Base-by-base conservation (phyloP, 2,113 vertebrate genomes). In the Recurvirostra avosetta region DNA sequence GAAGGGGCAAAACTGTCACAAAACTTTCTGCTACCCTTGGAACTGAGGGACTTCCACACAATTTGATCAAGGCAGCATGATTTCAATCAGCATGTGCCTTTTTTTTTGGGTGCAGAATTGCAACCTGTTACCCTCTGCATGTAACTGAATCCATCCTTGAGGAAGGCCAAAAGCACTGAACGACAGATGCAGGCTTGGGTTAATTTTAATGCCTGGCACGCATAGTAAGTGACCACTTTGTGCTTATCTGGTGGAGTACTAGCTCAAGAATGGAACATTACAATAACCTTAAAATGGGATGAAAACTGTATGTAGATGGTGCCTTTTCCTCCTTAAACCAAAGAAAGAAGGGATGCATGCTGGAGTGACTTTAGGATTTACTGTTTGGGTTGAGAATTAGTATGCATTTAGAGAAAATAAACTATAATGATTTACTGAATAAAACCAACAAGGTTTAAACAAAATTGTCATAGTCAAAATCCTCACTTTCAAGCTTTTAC, bases 101-200 rank as follows among this genome's bases (percentile, higher is more conserved):
- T 43, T 43, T 78, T 47, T 41, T 18, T 45, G 15, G 4, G 25
- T 1, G 2, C 79, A 62, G 55, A 55, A 36, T 41, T 76, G n/a
- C 29, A 55, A 26, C 47, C 5, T 62, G 30, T 55, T 70, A 32
- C 56, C 14, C 17, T 71, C 26, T 23, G 21, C 21, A 32, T 32
- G 30, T 55, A n/a, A 49, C 25, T 65, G 50, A 56, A 36, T 49
- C n/a, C 41, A 49, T 53, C 14, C 45, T n/a, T 49, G n/a, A 47
- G 68, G 29, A 74, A 61, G 29, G 53, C 32, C 8, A 19, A 63
- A 84, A 84, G 3, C 36, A 25, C n/a, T 25, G 30, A 73, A 65
- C 20, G 25, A 63, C 30, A 19, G 41, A 32, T 2, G 10, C 5
- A 41, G 15, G 6, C 56, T 36, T 56, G n/a, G 0, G 0, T 62